Evolutionary conservation across 2,797 vertebrate species (phyloP).

Genomic region (Xyrichtys novacula): DNA sequence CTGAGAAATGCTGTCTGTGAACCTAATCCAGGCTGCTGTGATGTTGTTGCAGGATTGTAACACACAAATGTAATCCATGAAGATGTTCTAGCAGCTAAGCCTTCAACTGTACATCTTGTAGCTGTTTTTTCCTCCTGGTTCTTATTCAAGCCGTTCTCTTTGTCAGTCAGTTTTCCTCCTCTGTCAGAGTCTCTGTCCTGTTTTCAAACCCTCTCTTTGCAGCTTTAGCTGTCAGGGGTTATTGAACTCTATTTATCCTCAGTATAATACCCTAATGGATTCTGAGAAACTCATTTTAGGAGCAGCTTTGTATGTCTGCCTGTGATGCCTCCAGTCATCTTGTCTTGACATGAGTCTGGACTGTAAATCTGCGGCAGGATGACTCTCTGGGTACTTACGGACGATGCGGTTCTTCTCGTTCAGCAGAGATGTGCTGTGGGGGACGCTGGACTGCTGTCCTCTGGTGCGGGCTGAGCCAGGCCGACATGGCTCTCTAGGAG

Average conservation of each 20-base stretch:
- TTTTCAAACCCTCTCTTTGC: background rate
- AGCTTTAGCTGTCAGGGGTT: background rate
- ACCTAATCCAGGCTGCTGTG: too few species aligned
- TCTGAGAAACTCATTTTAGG: background rate
- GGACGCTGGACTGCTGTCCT: slow-evolving; percentile 66
- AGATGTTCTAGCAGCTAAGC: background rate
- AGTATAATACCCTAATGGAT: background rate
- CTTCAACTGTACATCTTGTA: background rate
- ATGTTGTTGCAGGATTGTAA: too few species aligned
- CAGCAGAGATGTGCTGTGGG: slow-evolving; percentile 83
- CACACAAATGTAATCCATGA: too few species aligned
- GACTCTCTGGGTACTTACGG: slow-evolving; percentile 75
- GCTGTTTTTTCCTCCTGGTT: background rate
- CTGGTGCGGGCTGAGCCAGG: slow-evolving; percentile 66
- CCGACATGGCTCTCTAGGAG: slow-evolving; percentile 65
- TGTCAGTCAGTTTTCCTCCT: background rate
- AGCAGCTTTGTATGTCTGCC: background rate
- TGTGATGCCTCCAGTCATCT: background rate
- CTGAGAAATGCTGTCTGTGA: too few species aligned
- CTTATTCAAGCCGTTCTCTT: background rate
- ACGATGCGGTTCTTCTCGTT: slow-evolving; percentile 89
- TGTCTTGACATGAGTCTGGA: background rate
- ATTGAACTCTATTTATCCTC: background rate
- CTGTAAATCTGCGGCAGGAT: background rate
- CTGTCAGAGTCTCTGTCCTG: background rate